phyloP scores from a whole-genome alignment of 2,888 invertebrate species.

The Synanthedon myopaeformis region DNA sequence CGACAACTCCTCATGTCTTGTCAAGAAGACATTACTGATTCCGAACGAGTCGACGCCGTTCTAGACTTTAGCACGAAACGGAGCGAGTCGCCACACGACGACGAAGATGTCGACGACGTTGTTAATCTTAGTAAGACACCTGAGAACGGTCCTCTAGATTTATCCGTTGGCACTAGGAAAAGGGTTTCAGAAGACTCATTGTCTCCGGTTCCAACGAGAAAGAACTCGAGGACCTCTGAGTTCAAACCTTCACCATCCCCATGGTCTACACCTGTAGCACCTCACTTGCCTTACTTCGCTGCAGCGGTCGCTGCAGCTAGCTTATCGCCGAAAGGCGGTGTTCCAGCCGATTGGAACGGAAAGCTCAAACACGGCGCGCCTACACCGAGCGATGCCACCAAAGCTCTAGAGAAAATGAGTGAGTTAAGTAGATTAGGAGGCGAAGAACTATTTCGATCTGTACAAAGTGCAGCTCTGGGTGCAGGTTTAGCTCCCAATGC shows the following conservation, averaged over 20 bases:
- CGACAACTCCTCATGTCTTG: constrained; percentile 84
- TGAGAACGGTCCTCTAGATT: constrained; percentile 80
- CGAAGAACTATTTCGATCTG: constrained; percentile 78
- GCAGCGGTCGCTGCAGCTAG: constrained; percentile 82
- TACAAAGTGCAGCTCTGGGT: constrained; percentile 65
- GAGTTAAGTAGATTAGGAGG: constrained; percentile 88
- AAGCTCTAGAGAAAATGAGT: constrained; percentile 92
- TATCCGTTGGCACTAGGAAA: constrained; percentile 82
- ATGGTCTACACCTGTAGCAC: constrained; percentile 84
- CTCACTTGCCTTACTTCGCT: constrained; percentile 84
- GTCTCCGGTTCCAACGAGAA: constrained; percentile 73
- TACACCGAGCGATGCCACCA: constrained; percentile 84
- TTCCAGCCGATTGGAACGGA: constrained; percentile 80
- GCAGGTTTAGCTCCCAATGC: constrained; percentile 65
- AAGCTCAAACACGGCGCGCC: constrained; percentile 77
- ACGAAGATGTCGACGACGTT: constrained; percentile 74
- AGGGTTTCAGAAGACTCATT: constrained; percentile 75
- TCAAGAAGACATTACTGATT: constrained; percentile 75
- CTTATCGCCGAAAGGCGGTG: constrained; percentile 78
- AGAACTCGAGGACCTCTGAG: constrained; percentile 75
- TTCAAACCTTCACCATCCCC: constrained; percentile 79
- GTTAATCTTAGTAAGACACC: constrained; percentile 79
- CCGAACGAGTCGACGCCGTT: constrained; percentile 74
- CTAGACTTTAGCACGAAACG: constrained; percentile 87
- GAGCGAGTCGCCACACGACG: constrained; percentile 58